A percentile compares a stretch with the other conserved stretches of the same genome.
Evolutionary conservation across 2,113 vertebrate species (phyloP).

Genomic region (Trogon melanurus): DNA sequence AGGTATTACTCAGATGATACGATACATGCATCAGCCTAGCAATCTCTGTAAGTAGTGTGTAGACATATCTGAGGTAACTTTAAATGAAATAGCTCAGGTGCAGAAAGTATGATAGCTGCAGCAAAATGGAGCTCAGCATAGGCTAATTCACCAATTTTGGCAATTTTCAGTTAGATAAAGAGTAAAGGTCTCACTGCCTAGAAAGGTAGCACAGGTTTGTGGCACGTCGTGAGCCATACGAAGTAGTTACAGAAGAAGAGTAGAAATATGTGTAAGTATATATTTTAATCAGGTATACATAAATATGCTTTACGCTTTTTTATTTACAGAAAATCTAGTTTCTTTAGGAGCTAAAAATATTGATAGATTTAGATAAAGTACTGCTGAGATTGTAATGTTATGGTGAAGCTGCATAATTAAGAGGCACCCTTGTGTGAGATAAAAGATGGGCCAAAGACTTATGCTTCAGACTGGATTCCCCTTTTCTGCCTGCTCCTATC

Average conservation of each 20-base stretch:
- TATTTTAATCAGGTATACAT: neutral
- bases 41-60: neutral
- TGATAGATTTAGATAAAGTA: neutral
- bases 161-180: neutral
- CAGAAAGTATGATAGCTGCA: neutral
- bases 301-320: neutral
- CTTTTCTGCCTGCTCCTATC: neutral
- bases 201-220: neutral
- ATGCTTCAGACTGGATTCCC: neutral
- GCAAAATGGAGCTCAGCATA: neutral
- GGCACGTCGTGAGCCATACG: fast-evolving
- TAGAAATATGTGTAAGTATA: neutral
- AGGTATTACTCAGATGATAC: neutral
- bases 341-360: neutral
- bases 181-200: neutral
- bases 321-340: neutral
- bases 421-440: neutral
- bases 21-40: neutral
- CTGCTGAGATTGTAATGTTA: neutral
- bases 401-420: neutral
- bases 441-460: neutral
- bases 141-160: neutral
- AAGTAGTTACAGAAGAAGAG: neutral
- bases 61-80: neutral
- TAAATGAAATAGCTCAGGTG: neutral